phyloP scores from a whole-genome alignment of 1,140 invertebrate genomes.

The Platyura marginata region DNA sequence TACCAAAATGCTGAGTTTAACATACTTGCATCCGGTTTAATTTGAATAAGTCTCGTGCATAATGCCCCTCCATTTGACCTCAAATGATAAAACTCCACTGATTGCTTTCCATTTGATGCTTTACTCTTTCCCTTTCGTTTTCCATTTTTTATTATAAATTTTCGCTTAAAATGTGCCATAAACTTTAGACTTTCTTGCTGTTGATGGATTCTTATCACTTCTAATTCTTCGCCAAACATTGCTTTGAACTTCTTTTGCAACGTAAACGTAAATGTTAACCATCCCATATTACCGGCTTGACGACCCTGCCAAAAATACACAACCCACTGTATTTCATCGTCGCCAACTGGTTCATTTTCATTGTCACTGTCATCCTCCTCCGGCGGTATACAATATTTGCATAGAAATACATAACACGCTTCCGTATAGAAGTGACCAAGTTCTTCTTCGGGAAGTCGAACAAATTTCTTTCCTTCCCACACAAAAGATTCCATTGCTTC shows the following conservation, averaged over 20 bases:
- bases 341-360: slow-evolving; percentile 40
- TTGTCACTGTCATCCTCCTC: slow-evolving; percentile 16
- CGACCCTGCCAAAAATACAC: slow-evolving; percentile 99
- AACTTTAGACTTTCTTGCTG: slow-evolving; percentile 99
- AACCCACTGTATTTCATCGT: slow-evolving; percentile 87
- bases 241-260: slow-evolving; percentile 96
- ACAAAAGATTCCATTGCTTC: slow-evolving; percentile 97
- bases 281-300: slow-evolving; percentile 96
- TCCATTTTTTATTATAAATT: slow-evolving; percentile 87
- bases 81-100: slow-evolving; percentile 86
- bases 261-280: slow-evolving; percentile 97
- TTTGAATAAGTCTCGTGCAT: slow-evolving; percentile 85
- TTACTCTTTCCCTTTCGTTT: slow-evolving; percentile 49
- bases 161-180: slow-evolving; percentile 90
- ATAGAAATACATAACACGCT: slow-evolving; percentile 97
- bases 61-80: slow-evolving; percentile 89
- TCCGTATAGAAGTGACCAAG: slow-evolving; percentile 82
- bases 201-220: slow-evolving; percentile 93
- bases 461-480: slow-evolving; percentile 94
- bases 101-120: slow-evolving; percentile 29
- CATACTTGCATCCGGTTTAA: slow-evolving; percentile 54
- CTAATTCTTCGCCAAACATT: slow-evolving; percentile 85
- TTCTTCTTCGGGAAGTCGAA: slow-evolving; percentile 86
- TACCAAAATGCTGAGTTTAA: slow-evolving; percentile 77
- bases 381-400: slow-evolving; percentile 74